These are phyloP conservation scores for Phylloscopus trochiloides DNA, from an alignment of 2,113 vertebrate genomes.

Conservation along the genomic window DNA sequence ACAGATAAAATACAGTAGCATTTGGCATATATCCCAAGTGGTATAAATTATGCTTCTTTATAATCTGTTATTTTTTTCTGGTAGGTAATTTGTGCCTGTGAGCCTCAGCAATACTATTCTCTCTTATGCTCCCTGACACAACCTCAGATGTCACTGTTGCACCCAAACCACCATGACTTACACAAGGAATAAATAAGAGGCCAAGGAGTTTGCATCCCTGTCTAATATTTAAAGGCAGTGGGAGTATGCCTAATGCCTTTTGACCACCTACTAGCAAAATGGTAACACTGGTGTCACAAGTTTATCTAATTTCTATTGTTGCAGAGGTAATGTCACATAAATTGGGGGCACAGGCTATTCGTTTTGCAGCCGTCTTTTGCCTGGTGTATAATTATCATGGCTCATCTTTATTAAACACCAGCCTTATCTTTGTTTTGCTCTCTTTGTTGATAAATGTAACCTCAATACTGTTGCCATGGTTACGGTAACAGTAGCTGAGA, in stretches of 20 bases:
- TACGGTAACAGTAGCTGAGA: conserved; percentile 70
- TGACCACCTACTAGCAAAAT: neutral
- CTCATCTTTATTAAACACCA: conserved; percentile 75
- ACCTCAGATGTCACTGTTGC: neutral
- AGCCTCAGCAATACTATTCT: neutral
- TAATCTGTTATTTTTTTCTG: neutral
- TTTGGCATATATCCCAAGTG: fast-evolving
- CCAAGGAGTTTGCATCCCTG: neutral
- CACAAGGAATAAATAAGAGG: neutral
- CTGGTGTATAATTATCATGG: conserved; percentile 67
- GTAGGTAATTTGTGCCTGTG: neutral
- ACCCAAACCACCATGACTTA: neutral
- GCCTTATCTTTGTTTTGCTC: conserved; percentile 70
- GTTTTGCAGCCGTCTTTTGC: conserved; percentile 7
- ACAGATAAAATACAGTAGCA: neutral
- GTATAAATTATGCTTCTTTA: neutral
- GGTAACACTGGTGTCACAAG: neutral
- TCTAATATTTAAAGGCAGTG: neutral
- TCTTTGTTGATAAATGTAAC: conserved; percentile 74
- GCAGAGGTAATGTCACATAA: neutral
- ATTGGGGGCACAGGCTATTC: neutral
- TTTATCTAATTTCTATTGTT: conserved; percentile 10
- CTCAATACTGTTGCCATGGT: conserved; percentile 74
- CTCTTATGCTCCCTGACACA: neutral
- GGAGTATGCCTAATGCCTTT: neutral